Evolutionary conservation across 2,797 vertebrate genomes (phyloP).

Genomic region (Rhinatrema bivittatum): DNA sequence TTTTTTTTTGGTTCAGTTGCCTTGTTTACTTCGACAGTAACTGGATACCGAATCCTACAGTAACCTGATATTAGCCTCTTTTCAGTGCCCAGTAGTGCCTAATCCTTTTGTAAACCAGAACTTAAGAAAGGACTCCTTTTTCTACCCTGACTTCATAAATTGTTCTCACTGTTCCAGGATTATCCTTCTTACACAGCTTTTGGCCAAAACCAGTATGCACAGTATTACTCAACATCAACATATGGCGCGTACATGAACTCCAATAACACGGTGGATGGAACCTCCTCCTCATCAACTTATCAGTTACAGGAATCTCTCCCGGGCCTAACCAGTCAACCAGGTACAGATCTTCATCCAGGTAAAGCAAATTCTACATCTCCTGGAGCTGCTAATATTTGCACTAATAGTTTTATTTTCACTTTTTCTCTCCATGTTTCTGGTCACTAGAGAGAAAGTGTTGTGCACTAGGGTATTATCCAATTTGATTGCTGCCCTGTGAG

Average conservation of each 20-base stretch:
- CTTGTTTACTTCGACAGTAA: slow-evolving; percentile 9
- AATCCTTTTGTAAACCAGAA: slow-evolving; percentile 8
- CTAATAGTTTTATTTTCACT: too few relatives aligned
- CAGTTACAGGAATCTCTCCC: slow-evolving; percentile 88
- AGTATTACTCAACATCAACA: slow-evolving; percentile 93
- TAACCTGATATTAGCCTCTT: slow-evolving; percentile 8
- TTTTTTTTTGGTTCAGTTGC: too few relatives aligned
- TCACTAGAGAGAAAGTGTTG: too few relatives aligned
- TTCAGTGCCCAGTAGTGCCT: slow-evolving; percentile 9
- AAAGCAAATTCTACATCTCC: too few relatives aligned
- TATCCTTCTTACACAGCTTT: slow-evolving; percentile 93
- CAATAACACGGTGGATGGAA: slow-evolving; percentile 83
- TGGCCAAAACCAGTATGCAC: slow-evolving; percentile 98
- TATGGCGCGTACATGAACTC: slow-evolving; percentile 94
- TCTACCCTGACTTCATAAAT: slow-evolving; percentile 11
- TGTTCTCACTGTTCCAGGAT: slow-evolving; percentile 67
- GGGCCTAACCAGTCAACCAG: slow-evolving; percentile 82
- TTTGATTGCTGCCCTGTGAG: too few relatives aligned
- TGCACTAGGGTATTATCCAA: too few relatives aligned
- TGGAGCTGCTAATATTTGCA: too few relatives aligned
- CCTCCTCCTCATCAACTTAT: slow-evolving; percentile 82
- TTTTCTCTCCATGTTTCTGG: too few relatives aligned
- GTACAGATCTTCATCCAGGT: slow-evolving; percentile 85
- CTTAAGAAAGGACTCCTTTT: slow-evolving; percentile 16
- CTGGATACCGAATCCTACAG: slow-evolving; percentile 9